Evolutionary conservation across 1,140 invertebrate genomes (phyloP), one percentile per base, ranked within the genome.

Genomic region (Cydia fagiglandana): DNA sequence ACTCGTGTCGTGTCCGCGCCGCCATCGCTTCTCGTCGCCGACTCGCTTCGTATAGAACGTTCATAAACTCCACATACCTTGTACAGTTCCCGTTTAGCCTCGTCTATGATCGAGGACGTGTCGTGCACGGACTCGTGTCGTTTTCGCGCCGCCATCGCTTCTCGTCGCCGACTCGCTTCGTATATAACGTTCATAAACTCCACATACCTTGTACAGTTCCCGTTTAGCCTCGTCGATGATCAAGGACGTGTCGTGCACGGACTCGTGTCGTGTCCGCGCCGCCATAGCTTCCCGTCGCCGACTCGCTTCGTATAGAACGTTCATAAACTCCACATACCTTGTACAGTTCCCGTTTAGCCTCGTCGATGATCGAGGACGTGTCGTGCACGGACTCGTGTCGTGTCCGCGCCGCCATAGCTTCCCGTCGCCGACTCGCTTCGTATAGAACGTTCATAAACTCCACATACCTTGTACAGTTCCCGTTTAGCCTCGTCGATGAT

Each of bases 11-110:
- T 3, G 86, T 86, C 30, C 90, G 77, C 28, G 85, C 77, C 76
- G 80, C 77, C 75, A 24, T 24, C 24, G 24, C 81, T 77, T 91
- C 85, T 24, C 24, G 24, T 24, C 24, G 24, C 2, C 24, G 24
- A 66, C 84, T 89, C 17, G 83, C 85, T 77, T 97, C 95, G 86
- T 97, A 98, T 85, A 97, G 95, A 53, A 96, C 95, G 85, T 98
- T 98, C 24, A 24, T 24, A 24, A 24, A 24, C 1, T 24, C 24
- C 24, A 24, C 30, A 15, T 78, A 91, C 94, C 83, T 94, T 94
- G 75, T 94, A 93, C 0, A 95, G 80, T 30, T 93, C 93, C 53
- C 86, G 85, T 79, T 94, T 95, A n/a, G 93, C 94, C 17, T 93
- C 89, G 64, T 93, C 92, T 15, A 95, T 86, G 47, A 94, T 82